Percentiles rank a stretch among this genome's conserved stretches.
These are phyloP conservation scores for Steinernema hermaphroditum DNA, from an alignment of 2,888 invertebrate genomes.

Conservation along the genomic window DNA sequence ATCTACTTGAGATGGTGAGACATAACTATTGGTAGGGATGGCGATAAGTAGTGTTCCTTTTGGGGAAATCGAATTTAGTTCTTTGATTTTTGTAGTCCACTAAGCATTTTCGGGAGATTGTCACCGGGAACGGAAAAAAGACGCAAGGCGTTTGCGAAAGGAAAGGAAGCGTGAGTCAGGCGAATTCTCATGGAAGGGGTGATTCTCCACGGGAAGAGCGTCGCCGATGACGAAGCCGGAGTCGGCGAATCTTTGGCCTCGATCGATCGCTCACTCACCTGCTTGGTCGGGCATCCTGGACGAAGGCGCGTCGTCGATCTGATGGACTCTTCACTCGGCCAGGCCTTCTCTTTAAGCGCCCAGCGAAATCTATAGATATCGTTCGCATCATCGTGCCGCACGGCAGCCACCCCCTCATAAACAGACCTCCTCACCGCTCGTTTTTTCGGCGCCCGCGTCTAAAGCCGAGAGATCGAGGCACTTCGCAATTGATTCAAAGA, in stretches of 20 bases:
- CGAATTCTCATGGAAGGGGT: too few species aligned
- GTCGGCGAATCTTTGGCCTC: neutral
- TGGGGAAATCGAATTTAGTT: too few species aligned
- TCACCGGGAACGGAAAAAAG: too few species aligned
- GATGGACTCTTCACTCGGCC: neutral
- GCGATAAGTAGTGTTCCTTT: too few species aligned
- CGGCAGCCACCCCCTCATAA: slow-evolving; percentile 27
- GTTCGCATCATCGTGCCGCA: slow-evolving; percentile 18
- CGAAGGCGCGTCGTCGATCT: slow-evolving; percentile 27
- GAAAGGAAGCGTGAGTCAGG: too few species aligned
- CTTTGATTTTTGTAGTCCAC: too few species aligned
- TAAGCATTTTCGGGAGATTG: too few species aligned
- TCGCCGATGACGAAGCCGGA: neutral
- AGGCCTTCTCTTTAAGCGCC: slow-evolving; percentile 19
- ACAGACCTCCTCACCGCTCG: slow-evolving; percentile 18
- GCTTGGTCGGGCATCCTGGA: slow-evolving; percentile 30
- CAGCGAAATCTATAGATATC: slow-evolving; percentile 27
- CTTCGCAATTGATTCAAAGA: slow-evolving; percentile 14
- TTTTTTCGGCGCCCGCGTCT: neutral
- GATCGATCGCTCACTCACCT: slow-evolving; percentile 10
- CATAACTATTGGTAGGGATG: too few species aligned
- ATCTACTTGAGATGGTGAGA: too few species aligned
- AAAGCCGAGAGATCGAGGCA: neutral
- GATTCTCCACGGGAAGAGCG: too few species aligned
- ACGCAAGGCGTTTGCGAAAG: too few species aligned